These are phyloP conservation scores for Ascaphus truei DNA, from an alignment of 2,113 vertebrate genomes.

Conservation along the genomic window DNA sequence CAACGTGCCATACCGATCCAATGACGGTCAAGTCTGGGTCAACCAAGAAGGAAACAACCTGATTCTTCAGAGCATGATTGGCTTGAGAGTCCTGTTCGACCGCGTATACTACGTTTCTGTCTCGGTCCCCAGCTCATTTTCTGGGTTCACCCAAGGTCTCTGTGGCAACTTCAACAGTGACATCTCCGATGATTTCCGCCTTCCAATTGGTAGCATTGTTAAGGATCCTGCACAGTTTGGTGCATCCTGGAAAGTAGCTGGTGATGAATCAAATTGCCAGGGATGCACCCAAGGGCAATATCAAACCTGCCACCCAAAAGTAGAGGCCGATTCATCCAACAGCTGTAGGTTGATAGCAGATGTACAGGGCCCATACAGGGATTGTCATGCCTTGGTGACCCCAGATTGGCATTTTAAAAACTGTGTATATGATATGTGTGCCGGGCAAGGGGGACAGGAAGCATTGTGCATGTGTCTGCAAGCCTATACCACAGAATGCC, in stretches of 20 bases:
- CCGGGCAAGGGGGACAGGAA: constrained; percentile 20
- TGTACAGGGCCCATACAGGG: constrained; percentile 38
- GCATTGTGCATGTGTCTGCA: constrained; percentile 40
- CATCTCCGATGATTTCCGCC: constrained; percentile 8
- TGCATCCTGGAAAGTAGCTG: constrained; percentile 6
- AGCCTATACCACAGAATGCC: constrained; percentile 41
- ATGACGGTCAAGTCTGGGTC: background rate
- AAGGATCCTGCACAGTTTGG: background rate
- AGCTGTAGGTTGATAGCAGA: constrained; percentile 39
- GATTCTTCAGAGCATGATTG: constrained; percentile 44
- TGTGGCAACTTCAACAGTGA: constrained; percentile 21
- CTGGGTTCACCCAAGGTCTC: constrained; percentile 42
- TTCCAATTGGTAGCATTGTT: background rate
- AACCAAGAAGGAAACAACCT: constrained; percentile 26
- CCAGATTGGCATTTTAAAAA: constrained; percentile 36
- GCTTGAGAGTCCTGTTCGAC: constrained; percentile 57
- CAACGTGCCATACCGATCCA: background rate
- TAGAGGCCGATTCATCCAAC: constrained; percentile 32
- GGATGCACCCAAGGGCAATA: constrained; percentile 22
- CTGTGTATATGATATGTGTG: constrained; percentile 46
- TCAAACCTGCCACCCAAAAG: constrained; percentile 11
- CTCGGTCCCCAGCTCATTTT: constrained; percentile 54
- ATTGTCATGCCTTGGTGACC: constrained; percentile 37
- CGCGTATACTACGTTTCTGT: constrained; percentile 52
- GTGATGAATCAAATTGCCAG: background rate